These are phyloP conservation scores for Caenorhabditis virilis DNA, from an alignment of 2,888 invertebrate genomes.

Conservation along the genomic window DNA sequence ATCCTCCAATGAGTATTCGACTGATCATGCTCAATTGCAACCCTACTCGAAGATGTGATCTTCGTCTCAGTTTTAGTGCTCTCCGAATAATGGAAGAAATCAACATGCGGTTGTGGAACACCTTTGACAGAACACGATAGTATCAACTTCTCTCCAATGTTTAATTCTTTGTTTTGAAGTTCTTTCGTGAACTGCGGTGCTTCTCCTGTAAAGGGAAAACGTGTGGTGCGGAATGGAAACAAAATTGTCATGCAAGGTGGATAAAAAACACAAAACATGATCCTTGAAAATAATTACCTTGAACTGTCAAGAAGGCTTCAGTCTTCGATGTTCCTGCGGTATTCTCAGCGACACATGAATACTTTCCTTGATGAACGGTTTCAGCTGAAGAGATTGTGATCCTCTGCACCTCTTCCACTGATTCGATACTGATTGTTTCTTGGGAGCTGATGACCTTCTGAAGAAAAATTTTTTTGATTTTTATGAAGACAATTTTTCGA, in stretches of 20 bases:
- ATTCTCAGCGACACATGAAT: slow-evolving; percentile 65
- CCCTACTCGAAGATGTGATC: slow-evolving; percentile 43
- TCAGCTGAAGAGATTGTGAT: slow-evolving; percentile 59
- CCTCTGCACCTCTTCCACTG: slow-evolving; percentile 55
- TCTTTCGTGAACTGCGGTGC: slow-evolving; percentile 65
- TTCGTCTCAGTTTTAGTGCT: slow-evolving; percentile 49
- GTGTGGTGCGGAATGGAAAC: slow-evolving; percentile 13
- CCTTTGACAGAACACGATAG: slow-evolving; percentile 67
- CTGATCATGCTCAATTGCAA: slow-evolving; percentile 63
- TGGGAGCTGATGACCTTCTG: slow-evolving; percentile 15
- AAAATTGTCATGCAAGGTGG: too few species aligned
- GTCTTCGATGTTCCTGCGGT: slow-evolving; percentile 60
- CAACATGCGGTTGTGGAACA: slow-evolving; percentile 63
- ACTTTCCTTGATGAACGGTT: slow-evolving; percentile 54
- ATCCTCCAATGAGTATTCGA: slow-evolving; percentile 65
- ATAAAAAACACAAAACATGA: too few species aligned
- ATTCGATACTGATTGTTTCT: slow-evolving; percentile 34
- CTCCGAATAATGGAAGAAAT: slow-evolving; percentile 59
- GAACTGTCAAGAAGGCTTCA: slow-evolving; percentile 54
- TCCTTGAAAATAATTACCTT: too few species aligned
- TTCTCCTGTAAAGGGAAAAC: slow-evolving; percentile 52
- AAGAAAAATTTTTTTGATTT: not conserved
- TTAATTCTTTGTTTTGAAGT: slow-evolving; percentile 56
- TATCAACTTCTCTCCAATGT: slow-evolving; percentile 61
- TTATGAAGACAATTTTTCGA: too few species aligned